phyloP scores from a whole-genome alignment of 2,888 invertebrate species.

The Drosophila meridionalis region DNA sequence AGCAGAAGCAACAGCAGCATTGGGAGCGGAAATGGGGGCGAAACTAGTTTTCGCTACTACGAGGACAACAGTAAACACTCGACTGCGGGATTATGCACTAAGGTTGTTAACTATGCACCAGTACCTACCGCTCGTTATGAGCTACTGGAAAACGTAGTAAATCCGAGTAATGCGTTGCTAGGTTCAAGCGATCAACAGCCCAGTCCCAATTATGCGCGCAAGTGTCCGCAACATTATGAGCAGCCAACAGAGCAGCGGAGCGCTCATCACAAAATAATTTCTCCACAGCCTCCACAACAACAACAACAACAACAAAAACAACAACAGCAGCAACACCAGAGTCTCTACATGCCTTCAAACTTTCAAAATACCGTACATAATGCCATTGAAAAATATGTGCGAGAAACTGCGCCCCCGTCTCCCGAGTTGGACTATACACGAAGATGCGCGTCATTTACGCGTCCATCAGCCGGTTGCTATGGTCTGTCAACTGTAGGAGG shows the following conservation, averaged over 20 bases:
- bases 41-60: slow-evolving; percentile 45
- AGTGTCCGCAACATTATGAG: slow-evolving; percentile 80
- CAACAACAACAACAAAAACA: slow-evolving; percentile 4
- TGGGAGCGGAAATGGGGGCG: slow-evolving; percentile 5
- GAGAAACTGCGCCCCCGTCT: slow-evolving; percentile 56
- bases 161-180: slow-evolving; percentile 74
- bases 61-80: slow-evolving; percentile 63
- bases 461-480: slow-evolving; percentile 34
- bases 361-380: slow-evolving; percentile 72
- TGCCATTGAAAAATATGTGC: slow-evolving; percentile 72
- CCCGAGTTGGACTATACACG: slow-evolving; percentile 64
- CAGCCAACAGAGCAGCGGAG: slow-evolving; percentile 62
- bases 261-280: slow-evolving; percentile 22
- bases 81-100: slow-evolving; percentile 21
- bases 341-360: slow-evolving; percentile 80
- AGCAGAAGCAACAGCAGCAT: slow-evolving; percentile 5
- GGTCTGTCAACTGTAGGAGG: slow-evolving; percentile 19
- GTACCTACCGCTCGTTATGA: slow-evolving; percentile 44
- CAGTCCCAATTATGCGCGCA: slow-evolving; percentile 81
- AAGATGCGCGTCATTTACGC: slow-evolving; percentile 7
- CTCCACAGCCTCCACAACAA: slow-evolving; percentile 7
- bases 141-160: slow-evolving; percentile 73
- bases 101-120: slow-evolving; percentile 41
- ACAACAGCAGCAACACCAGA: slow-evolving; percentile 62
- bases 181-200: slow-evolving; percentile 75